A percentile compares a stretch with the other conserved stretches of the same genome.
These are phyloP conservation scores for Pygocentrus nattereri DNA, from an alignment of 2,797 vertebrate genomes.

Conservation along the genomic window DNA sequence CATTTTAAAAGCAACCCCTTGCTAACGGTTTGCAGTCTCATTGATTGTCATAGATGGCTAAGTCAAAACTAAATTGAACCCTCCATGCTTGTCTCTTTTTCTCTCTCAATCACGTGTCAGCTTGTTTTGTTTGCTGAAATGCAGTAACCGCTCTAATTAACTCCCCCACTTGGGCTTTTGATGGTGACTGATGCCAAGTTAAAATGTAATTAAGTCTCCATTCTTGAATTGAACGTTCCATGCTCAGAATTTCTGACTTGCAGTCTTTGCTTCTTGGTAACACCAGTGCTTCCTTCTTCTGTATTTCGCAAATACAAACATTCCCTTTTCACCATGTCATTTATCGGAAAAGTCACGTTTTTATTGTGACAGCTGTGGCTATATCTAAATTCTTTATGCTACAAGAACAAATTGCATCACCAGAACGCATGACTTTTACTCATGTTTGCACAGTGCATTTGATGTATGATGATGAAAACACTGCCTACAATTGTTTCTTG, in stretches of 20 bases:
- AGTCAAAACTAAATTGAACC: conserved; percentile 13
- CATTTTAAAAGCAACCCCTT: conserved; percentile 5
- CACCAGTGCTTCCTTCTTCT: not conserved
- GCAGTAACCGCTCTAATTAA: conserved; percentile 53
- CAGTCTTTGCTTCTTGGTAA: not conserved
- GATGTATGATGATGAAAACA: not conserved
- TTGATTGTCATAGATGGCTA: not conserved
- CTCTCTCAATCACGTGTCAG: conserved; percentile 33
- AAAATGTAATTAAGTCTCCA: conserved; percentile 25
- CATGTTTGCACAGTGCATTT: not conserved
- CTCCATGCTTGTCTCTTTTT: conserved; percentile 24
- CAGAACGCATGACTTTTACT: not conserved
- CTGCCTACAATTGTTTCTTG: not conserved
- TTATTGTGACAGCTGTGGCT: not conserved
- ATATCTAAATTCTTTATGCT: not conserved
- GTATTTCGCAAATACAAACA: not conserved
- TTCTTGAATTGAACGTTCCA: conserved; percentile 1
- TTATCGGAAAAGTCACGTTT: not conserved
- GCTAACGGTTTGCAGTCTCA: not conserved
- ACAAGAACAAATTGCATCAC: no score
- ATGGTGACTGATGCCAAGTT: conserved; percentile 51
- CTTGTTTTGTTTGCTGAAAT: conserved; percentile 48
- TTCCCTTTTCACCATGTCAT: not conserved
- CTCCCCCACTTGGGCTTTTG: conserved; percentile 43
- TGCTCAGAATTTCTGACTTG: not conserved